Base-by-base conservation (phyloP, 2,888 invertebrate genomes). In the Watsonalla cultraria region DNA sequence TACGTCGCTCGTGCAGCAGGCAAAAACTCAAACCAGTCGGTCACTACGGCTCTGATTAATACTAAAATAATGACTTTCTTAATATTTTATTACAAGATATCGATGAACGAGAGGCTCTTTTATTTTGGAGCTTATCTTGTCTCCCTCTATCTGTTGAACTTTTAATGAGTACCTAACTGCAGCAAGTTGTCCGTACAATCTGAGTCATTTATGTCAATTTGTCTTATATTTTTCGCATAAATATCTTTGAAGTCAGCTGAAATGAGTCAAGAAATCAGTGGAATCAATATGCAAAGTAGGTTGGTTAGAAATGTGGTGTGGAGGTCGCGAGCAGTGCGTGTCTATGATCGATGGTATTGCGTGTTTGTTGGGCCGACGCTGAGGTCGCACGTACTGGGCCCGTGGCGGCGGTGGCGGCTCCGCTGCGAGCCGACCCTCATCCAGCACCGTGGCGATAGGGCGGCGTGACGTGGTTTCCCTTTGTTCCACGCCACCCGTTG, bases 311-410 rank as follows among this genome's bases (percentile, higher is more conserved):
- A 68, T 74, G 72, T 76, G 74, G 71, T 77, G 76, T 76, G 72
- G 80, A 76, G 75, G 77, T 79, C 76, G 76, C 70, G 62, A 58
- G 62, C 62, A 63, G 77, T 82, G 85, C 86, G 84, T 87, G 86
- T 67, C 74, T 72, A 74, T 83, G 83, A 84, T 83, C 81, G 82
- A 83, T 85, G 82, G 71, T 76, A 65, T 82, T 78, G 84, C 85
- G 86, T 84, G 65, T 68, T 74, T 74, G 65, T 66, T 61, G 58
- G 66, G 62, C 62, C 67, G 67, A 72, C 68, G 71, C 75, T 74
- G 76, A 76, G 77, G 76, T 73, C 76, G 77, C 66, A 69, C 70
- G 70, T 61, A 56, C 61, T 65, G 64, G 58, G 58, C 62, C 61
- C 64, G 59, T 60, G 57, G 55, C 47, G 47, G 48, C 49, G 37